A percentile compares a stretch with the other conserved stretches of the same genome.
phyloP scores from a whole-genome alignment of 2,888 invertebrate species.

The Buathra laborator region DNA sequence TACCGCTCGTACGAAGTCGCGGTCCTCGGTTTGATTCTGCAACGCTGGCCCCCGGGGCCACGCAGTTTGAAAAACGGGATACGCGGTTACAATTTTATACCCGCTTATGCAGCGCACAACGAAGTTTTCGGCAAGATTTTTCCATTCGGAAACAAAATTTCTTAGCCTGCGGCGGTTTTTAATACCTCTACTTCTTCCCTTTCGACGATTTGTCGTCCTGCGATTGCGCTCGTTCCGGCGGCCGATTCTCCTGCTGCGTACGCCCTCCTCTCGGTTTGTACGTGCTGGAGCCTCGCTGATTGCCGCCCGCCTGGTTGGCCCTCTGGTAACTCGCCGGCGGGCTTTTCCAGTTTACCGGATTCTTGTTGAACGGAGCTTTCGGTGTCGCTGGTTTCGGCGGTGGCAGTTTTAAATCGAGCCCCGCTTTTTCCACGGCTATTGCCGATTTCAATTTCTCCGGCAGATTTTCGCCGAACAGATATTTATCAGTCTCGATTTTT shows the following conservation, averaged over 20 bases:
- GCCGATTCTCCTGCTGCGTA: slow-evolving; percentile 39
- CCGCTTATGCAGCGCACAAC: slow-evolving; percentile 37
- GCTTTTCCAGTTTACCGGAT: slow-evolving; percentile 40
- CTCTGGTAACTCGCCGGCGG: slow-evolving; percentile 34
- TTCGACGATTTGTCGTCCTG: slow-evolving; percentile 40
- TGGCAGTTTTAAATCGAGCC: slow-evolving; percentile 34
- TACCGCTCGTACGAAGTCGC: background rate
- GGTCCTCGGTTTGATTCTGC: background rate
- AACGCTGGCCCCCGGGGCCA: background rate
- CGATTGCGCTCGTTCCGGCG: slow-evolving; percentile 28
- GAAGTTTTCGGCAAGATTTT: slow-evolving; percentile 43
- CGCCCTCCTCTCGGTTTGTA: slow-evolving; percentile 29
- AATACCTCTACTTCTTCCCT: slow-evolving; percentile 48
- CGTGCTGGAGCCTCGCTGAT: slow-evolving; percentile 12
- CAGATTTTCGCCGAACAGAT: slow-evolving; percentile 56
- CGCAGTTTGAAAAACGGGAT: background rate
- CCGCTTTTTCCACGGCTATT: slow-evolving; percentile 43
- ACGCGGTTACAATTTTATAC: slow-evolving; percentile 37
- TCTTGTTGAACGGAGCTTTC: slow-evolving; percentile 31
- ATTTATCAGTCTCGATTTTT: slow-evolving; percentile 39
- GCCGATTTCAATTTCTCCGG: slow-evolving; percentile 43
- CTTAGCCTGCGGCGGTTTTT: slow-evolving; percentile 26
- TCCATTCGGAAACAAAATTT: slow-evolving; percentile 41
- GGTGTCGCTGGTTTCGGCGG: slow-evolving; percentile 12
- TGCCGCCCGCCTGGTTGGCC: slow-evolving; percentile 49